Evolutionary conservation across 1,140 invertebrate genomes (phyloP).

Genomic region (Heliconius congener): DNA sequence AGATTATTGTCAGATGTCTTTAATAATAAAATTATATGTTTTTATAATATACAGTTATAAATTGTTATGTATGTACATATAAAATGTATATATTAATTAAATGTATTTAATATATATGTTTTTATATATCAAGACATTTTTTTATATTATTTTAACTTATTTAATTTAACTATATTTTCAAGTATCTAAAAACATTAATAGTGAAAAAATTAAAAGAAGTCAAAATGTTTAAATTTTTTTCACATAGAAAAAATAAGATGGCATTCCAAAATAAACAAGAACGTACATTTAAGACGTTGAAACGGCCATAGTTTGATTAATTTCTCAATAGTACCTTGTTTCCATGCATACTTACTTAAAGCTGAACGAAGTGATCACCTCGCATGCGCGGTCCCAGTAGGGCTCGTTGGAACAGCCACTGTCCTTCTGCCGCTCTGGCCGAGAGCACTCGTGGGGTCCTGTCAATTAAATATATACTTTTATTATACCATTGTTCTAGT

Average conservation of each 20-base stretch:
- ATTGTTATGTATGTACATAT: too few species aligned
- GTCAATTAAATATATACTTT: background rate
- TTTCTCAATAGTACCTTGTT: background rate
- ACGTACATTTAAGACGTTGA: background rate
- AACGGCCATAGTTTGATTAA: background rate
- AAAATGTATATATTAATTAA: too few species aligned
- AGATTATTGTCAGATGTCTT: background rate
- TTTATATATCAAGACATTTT: too few species aligned
- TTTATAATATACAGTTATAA: too few species aligned
- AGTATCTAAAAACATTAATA: too few species aligned
- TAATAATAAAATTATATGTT: background rate
- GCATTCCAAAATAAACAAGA: background rate
- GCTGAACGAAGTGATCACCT: constrained; percentile 1
- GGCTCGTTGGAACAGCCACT: constrained; percentile 13
- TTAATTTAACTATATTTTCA: too few species aligned
- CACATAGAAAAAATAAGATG: too few species aligned
- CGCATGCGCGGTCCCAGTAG: constrained; percentile 41
- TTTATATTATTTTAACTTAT: too few species aligned
- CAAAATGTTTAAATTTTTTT: too few species aligned
- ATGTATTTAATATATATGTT: background rate
- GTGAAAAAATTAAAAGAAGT: too few species aligned
- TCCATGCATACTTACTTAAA: constrained; percentile 10
- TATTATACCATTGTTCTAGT: background rate
- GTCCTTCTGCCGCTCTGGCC: background rate
- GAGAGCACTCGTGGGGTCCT: background rate